Evolutionary conservation across 2,797 vertebrate species (phyloP).

Genomic region (Fratercula arctica): DNA sequence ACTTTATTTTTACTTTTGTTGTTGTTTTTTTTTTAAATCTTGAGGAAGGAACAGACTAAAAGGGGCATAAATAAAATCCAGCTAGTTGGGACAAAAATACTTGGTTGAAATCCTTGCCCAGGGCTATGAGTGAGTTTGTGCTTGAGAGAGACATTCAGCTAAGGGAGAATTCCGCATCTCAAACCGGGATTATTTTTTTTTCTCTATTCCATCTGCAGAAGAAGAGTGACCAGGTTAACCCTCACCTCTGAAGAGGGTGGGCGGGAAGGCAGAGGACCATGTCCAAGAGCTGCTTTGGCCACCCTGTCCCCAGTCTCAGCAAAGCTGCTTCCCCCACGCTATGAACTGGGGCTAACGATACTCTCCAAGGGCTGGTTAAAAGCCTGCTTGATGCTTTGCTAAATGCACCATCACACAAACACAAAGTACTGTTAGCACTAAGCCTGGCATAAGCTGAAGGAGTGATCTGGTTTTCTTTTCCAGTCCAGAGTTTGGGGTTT

Average conservation of each 20-base stretch:
- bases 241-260: neutral
- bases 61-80: conserved; percentile 18
- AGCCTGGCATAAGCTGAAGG: neutral
- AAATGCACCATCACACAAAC: neutral
- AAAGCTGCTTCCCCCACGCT: neutral
- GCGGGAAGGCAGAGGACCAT: neutral
- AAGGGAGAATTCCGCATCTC: neutral
- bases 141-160: neutral
- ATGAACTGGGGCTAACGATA: neutral
- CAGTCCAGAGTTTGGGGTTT: neutral
- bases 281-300: neutral
- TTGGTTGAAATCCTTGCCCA: neutral
- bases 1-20: conserved; percentile 50
- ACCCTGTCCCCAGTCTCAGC: neutral
- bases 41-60: conserved; percentile 43
- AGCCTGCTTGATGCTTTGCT: neutral
- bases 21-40: neutral
- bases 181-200: neutral
- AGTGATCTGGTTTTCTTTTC: neutral
- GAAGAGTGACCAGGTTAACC: neutral
- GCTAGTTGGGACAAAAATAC: neutral
- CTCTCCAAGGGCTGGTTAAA: rapidly evolving
- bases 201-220: neutral
- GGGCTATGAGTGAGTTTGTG: neutral
- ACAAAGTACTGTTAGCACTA: neutral